These are phyloP conservation scores for Chrysemys picta DNA, from an alignment of 2,113 vertebrate species.

Conservation along the genomic window DNA sequence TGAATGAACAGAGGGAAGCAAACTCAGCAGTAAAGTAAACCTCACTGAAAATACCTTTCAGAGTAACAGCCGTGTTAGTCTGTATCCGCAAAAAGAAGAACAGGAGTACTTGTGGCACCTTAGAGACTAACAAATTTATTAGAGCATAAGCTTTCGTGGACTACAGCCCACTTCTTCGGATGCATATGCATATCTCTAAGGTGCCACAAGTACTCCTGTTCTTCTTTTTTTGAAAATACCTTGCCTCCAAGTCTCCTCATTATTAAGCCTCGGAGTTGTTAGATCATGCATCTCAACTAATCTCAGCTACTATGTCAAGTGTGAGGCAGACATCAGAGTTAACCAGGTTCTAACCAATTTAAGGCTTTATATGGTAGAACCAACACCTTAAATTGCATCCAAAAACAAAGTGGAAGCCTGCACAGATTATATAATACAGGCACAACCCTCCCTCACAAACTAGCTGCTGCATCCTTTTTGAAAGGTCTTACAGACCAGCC, in stretches of 20 bases:
- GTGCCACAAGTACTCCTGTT: too few relatives aligned
- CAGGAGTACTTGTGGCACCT: too few relatives aligned
- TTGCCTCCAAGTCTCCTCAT: neutral
- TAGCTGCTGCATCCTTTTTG: neutral
- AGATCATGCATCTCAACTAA: fast-evolving
- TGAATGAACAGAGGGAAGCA: neutral
- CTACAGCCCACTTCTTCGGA: too few relatives aligned
- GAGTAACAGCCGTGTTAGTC: too few relatives aligned
- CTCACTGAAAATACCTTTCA: neutral
- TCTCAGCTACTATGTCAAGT: neutral
- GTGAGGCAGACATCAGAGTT: neutral
- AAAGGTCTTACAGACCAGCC: neutral
- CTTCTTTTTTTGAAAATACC: neutral
- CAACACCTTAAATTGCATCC: neutral
- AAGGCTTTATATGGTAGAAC: neutral
- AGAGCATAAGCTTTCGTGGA: too few relatives aligned
- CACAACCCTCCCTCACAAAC: neutral
- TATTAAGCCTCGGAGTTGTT: neutral
- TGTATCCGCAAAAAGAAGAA: too few relatives aligned
- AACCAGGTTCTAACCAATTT: neutral
- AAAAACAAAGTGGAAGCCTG: neutral
- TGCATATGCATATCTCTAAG: too few relatives aligned
- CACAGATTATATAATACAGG: neutral
- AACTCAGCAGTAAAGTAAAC: neutral
- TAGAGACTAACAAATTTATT: too few relatives aligned